phyloP scores from a whole-genome alignment of 1,140 invertebrate species.

The Triops longicaudatus region DNA sequence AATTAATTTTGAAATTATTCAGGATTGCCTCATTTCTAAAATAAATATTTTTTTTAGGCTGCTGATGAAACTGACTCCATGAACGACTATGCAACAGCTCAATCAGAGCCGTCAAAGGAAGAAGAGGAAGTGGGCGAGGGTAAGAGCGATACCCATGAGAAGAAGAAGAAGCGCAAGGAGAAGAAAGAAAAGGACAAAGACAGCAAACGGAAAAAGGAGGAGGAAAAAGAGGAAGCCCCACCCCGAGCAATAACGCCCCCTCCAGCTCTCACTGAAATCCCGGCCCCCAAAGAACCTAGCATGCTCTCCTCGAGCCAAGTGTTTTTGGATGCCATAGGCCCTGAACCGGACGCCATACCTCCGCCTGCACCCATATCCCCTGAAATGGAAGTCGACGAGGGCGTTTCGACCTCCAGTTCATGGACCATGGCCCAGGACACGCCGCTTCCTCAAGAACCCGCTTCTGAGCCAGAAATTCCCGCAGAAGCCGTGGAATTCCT shows the following conservation, averaged over 20 bases:
- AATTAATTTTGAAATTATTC: no score
- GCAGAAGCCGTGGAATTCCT: background rate
- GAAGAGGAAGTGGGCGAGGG: background rate
- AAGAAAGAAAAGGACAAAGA: constrained; percentile 28
- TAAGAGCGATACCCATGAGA: constrained; percentile 21
- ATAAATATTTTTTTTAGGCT: background rate
- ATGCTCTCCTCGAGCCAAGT: background rate
- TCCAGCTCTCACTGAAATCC: background rate
- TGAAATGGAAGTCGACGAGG: constrained; percentile 25
- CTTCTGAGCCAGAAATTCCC: background rate
- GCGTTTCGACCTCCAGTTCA: background rate
- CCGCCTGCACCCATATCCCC: background rate
- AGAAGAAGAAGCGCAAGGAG: constrained; percentile 30
- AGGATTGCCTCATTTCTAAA: no score
- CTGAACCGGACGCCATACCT: background rate
- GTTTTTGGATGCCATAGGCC: background rate
- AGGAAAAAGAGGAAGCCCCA: constrained; percentile 18
- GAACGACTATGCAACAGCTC: constrained; percentile 23
- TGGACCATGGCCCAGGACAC: constrained; percentile 18
- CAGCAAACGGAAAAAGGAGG: constrained; percentile 26
- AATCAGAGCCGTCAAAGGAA: constrained; percentile 19
- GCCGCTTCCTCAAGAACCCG: background rate
- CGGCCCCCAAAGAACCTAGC: background rate
- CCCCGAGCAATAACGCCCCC: background rate
- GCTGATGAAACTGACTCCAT: constrained; percentile 19